Percentiles rank a stretch among this genome's conserved stretches.
Evolutionary conservation across 2,888 invertebrate genomes (phyloP).

Genomic region (Nebria salina): DNA sequence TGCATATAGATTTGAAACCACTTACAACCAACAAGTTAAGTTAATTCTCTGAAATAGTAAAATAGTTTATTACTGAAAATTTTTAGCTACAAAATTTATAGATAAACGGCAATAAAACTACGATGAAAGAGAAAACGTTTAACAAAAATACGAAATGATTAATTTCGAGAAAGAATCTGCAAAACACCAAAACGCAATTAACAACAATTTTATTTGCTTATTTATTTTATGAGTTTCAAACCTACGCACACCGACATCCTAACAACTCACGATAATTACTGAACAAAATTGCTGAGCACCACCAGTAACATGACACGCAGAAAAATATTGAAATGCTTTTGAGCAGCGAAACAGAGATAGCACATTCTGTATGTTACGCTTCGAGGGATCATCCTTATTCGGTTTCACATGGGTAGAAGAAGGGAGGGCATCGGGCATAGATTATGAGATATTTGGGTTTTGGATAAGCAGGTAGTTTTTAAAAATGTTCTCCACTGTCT

Average conservation of each 20-base stretch:
- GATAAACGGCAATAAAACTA: background rate
- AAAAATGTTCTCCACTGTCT: constrained; percentile 54
- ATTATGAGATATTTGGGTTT: constrained; percentile 40
- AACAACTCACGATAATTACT: constrained; percentile 42
- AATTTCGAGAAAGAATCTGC: background rate
- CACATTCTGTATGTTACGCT: background rate
- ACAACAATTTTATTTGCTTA: constrained; percentile 41
- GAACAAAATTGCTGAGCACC: constrained; percentile 44
- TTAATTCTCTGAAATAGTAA: background rate
- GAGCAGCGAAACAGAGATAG: constrained; percentile 9
- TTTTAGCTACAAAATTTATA: background rate
- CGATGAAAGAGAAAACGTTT: background rate
- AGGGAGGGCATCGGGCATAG: constrained; percentile 16
- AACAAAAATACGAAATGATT: background rate
- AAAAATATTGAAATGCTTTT: constrained; percentile 32
- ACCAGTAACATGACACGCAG: constrained; percentile 40
- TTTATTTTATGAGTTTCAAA: constrained; percentile 40
- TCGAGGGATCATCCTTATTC: constrained; percentile 8
- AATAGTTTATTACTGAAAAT: background rate
- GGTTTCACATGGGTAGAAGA: background rate
- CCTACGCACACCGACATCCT: constrained; percentile 38
- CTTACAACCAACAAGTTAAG: background rate
- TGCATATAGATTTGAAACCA: background rate
- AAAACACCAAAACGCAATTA: constrained; percentile 42
- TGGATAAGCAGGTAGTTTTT: constrained; percentile 61